Evolutionary conservation across 2,797 vertebrate genomes (phyloP).

Genomic region (Coccyzus lansbergi): DNA sequence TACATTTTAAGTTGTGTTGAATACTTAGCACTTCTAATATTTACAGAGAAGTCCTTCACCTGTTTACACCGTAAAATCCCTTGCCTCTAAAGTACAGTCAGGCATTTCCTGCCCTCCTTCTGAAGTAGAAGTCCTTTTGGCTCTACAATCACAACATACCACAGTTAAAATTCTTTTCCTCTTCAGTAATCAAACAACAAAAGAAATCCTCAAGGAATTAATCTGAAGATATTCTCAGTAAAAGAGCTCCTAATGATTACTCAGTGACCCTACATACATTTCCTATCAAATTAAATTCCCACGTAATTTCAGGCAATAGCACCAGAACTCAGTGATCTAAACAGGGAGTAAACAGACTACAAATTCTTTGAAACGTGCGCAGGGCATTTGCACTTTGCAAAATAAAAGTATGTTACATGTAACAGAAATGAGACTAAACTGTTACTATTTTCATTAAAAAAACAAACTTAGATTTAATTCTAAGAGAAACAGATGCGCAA

Average conservation of each 20-base stretch:
- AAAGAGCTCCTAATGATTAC: background rate
- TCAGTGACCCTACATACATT: background rate
- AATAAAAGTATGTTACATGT: background rate
- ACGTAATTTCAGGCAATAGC: background rate
- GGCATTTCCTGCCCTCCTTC: background rate
- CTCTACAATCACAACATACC: background rate
- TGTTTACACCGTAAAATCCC: background rate
- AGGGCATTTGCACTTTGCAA: background rate
- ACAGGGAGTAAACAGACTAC: rapidly evolving
- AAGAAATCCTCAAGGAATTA: background rate
- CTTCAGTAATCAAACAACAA: background rate
- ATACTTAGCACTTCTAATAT: background rate
- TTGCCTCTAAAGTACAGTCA: background rate
- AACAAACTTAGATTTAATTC: background rate
- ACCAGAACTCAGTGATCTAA: background rate
- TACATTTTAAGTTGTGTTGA: background rate
- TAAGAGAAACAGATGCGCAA: background rate
- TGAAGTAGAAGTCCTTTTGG: background rate
- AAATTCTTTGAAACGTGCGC: background rate
- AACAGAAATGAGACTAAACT: background rate
- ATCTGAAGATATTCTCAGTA: background rate
- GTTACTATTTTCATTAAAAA: background rate
- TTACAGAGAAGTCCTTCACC: background rate
- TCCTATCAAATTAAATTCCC: background rate
- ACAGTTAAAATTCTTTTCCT: background rate